Percentiles rank a stretch among this genome's conserved stretches.
Evolutionary conservation across 2,888 invertebrate genomes (phyloP).

Genomic region (Cinara cedri): DNA sequence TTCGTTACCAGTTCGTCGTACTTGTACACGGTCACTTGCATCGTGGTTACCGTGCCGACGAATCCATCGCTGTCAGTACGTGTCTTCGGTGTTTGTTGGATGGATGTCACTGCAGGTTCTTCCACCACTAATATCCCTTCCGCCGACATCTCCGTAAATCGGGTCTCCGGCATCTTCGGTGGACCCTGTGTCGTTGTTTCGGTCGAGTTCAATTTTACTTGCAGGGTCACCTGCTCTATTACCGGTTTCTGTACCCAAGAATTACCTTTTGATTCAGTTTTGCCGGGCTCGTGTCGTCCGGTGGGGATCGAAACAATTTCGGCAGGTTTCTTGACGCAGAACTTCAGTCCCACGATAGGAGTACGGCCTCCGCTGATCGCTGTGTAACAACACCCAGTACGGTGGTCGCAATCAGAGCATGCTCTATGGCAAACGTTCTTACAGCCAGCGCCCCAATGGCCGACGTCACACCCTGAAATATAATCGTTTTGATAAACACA

Average conservation of each 20-base stretch:
- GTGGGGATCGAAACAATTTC: neutral
- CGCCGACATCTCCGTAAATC: neutral
- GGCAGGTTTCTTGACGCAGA: neutral
- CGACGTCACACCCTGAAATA: conserved; percentile 24
- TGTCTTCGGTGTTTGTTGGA: too few species aligned
- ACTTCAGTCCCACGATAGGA: neutral
- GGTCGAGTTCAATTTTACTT: neutral
- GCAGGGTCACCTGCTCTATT: neutral
- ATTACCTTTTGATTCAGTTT: neutral
- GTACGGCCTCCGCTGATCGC: neutral
- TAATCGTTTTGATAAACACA: neutral
- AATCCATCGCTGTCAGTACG: neutral
- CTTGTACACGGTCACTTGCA: conserved; percentile 30
- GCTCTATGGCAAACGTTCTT: neutral
- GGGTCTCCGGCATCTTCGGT: neutral
- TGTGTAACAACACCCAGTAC: conserved; percentile 29
- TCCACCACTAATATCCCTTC: neutral
- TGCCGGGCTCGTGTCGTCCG: neutral
- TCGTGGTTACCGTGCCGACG: neutral
- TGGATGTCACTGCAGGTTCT: neutral
- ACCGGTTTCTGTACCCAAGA: neutral
- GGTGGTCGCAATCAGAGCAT: conserved; percentile 38
- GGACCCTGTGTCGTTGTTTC: neutral
- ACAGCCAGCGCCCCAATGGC: conserved; percentile 18
- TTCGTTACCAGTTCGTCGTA: conserved; percentile 38